These are phyloP conservation scores for Cyclura pinguis DNA, from an alignment of 2,797 vertebrate genomes.

Conservation along the genomic window DNA sequence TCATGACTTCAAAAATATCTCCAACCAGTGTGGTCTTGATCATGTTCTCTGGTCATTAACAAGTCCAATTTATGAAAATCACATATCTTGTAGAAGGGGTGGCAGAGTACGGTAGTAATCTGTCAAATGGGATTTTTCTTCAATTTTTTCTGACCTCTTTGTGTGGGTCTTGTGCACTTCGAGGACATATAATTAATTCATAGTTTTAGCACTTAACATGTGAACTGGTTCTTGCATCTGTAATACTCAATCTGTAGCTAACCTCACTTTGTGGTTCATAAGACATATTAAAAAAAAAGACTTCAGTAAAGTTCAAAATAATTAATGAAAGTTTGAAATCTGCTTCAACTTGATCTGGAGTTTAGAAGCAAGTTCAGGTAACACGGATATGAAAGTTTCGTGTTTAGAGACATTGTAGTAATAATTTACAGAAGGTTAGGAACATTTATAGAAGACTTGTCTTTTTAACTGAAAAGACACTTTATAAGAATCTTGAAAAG, in stretches of 20 bases:
- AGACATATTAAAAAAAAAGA: neutral
- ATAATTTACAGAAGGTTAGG: neutral
- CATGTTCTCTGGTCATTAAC: too few species aligned
- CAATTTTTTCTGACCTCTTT: neutral
- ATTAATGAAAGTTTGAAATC: neutral
- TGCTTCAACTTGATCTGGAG: neutral
- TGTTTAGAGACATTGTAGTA: too few species aligned
- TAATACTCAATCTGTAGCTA: neutral
- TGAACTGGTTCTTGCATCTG: neutral
- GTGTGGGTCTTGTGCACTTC: neutral
- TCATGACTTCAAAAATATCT: too few species aligned
- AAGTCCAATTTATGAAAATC: too few species aligned
- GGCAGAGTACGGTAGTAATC: neutral
- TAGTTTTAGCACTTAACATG: too few species aligned
- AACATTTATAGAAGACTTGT: neutral
- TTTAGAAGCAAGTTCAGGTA: neutral
- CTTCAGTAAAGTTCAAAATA: neutral
- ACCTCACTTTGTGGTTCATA: neutral
- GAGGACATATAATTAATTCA: too few species aligned
- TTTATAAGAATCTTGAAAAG: slow-evolving; percentile 5
- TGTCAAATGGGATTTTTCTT: neutral
- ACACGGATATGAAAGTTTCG: neutral
- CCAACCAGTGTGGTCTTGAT: too few species aligned
- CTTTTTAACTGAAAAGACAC: neutral
- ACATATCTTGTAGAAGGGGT: too few species aligned